A percentile compares a stretch with the other conserved stretches of the same genome.
Evolutionary conservation across 2,113 vertebrate genomes (phyloP).

Genomic region (Benitochromis conjunctus): DNA sequence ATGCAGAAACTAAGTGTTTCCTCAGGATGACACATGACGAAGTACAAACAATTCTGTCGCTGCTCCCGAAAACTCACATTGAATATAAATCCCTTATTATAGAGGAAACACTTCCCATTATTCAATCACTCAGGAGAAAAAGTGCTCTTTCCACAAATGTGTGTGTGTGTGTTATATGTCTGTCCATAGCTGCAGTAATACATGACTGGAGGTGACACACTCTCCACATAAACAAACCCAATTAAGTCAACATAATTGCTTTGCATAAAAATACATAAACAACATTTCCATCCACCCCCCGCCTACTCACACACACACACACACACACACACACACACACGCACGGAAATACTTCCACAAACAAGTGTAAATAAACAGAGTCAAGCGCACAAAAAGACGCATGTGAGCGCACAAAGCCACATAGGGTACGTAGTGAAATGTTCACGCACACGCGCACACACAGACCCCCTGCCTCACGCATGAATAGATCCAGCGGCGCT

Average conservation of each 20-base stretch:
- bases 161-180: neutral
- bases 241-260: constrained; percentile 75
- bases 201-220: constrained; percentile 69
- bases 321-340: neutral
- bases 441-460: neutral
- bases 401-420: constrained; percentile 26
- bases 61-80: constrained; percentile 13
- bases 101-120: constrained; percentile 43
- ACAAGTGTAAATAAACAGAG: constrained; percentile 56
- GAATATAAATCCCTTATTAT: constrained; percentile 25
- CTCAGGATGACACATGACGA: neutral
- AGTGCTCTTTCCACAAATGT: neutral
- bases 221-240: constrained; percentile 72
- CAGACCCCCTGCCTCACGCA: constrained; percentile 36
- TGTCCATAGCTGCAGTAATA: constrained; percentile 45
- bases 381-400: constrained; percentile 18
- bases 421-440: neutral
- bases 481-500: constrained; percentile 43
- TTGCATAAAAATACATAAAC: constrained; percentile 73
- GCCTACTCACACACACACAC: constrained; percentile 29
- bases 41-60: neutral
- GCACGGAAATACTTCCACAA: constrained; percentile 43
- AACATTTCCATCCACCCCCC: constrained; percentile 60
- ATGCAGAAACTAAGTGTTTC: neutral
- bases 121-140: constrained; percentile 38